Evolutionary conservation across 2,113 vertebrate genomes (phyloP).

Genomic region (Euleptes europaea): DNA sequence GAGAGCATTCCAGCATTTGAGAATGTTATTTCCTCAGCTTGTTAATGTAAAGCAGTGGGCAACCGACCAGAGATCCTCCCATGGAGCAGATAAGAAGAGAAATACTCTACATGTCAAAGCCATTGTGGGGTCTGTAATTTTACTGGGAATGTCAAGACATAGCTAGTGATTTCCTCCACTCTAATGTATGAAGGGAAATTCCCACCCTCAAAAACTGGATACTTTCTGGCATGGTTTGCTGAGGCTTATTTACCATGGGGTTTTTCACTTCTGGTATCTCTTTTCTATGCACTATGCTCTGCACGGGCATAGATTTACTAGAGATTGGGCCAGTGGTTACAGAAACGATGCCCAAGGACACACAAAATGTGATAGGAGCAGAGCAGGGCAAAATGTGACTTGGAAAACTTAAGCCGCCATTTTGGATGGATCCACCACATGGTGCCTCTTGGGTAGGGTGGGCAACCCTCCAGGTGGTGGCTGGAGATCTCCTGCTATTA

Average conservation of each 20-base stretch:
- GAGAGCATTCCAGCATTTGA: conserved; percentile 7
- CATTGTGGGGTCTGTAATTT: conserved; percentile 20
- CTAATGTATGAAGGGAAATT: conserved; percentile 48
- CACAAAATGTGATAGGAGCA: too few relatives aligned
- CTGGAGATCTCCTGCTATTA: too few relatives aligned
- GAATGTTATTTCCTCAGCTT: conserved; percentile 20
- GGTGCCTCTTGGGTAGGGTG: too few relatives aligned
- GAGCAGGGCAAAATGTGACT: too few relatives aligned
- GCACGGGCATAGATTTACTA: not conserved
- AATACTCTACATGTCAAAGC: not conserved
- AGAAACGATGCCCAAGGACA: too few relatives aligned
- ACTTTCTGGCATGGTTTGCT: conserved; percentile 41
- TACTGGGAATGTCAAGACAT: conserved; percentile 16
- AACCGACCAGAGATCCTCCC: not conserved
- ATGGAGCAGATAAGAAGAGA: not conserved
- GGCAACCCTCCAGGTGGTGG: too few relatives aligned
- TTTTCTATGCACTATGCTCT: conserved; percentile 50
- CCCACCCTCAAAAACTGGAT: conserved; percentile 29
- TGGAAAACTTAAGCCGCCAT: too few relatives aligned
- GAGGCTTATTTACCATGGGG: conserved; percentile 42
- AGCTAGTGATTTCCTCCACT: conserved; percentile 40
- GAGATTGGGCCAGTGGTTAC: too few relatives aligned
- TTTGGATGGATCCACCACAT: too few relatives aligned
- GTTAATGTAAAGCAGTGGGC: conserved; percentile 6
- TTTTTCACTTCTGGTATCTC: conserved; percentile 37